Evolutionary conservation across 2,113 vertebrate genomes (phyloP).

Genomic region (Poeciliopsis turrubarensis): DNA sequence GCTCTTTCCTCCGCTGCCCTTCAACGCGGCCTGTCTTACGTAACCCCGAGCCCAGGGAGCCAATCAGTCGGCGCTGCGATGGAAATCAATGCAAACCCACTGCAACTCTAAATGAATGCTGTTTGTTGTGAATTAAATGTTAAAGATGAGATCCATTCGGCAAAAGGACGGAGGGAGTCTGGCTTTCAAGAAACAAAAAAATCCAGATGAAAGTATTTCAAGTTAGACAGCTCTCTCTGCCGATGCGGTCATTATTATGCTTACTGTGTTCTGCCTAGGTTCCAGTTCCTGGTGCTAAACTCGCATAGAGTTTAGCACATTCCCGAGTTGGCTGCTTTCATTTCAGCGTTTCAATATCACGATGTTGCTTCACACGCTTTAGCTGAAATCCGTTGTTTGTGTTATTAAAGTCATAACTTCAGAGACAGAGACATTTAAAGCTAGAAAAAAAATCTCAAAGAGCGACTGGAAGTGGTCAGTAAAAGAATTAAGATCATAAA

Average conservation of each 20-base stretch:
- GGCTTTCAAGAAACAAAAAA: not conserved
- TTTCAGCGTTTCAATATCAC: too few species aligned
- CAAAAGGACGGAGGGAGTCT: not conserved
- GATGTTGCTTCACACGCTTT: too few species aligned
- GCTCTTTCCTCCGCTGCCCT: conserved; percentile 21
- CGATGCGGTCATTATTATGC: not conserved
- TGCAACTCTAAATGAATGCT: conserved; percentile 39
- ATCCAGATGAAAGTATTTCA: not conserved
- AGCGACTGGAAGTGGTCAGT: too few species aligned
- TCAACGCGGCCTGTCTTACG: conserved; percentile 52
- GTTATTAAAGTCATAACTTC: too few species aligned
- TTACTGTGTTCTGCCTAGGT: not conserved
- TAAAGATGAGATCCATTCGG: conserved; percentile 2
- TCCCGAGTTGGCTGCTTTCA: too few species aligned
- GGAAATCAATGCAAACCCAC: conserved; percentile 46
- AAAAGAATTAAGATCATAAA: too few species aligned
- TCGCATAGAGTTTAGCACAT: too few species aligned
- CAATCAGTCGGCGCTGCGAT: conserved; percentile 33
- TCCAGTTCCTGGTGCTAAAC: too few species aligned
- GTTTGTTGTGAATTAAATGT: conserved; percentile 21
- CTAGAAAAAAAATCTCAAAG: too few species aligned
- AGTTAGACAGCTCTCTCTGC: not conserved
- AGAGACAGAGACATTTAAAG: too few species aligned
- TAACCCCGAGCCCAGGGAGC: conserved; percentile 47
- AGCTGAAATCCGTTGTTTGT: too few species aligned